Percentiles rank a stretch among this genome's conserved stretches.
phyloP scores from a whole-genome alignment of 2,888 invertebrate genomes.

The Euspilapteryx auroguttella region DNA sequence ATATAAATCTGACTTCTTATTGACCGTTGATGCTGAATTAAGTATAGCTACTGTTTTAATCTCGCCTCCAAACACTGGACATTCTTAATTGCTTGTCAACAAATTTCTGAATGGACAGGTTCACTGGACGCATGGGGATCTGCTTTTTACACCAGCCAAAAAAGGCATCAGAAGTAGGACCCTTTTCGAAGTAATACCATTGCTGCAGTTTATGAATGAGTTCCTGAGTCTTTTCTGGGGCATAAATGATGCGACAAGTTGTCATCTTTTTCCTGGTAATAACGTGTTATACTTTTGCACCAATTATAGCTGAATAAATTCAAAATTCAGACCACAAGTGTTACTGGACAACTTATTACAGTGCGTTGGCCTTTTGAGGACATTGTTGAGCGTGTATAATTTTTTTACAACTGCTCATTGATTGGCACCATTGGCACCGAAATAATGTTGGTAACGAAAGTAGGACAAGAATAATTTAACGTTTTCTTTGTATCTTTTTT shows the following conservation, averaged over 20 bases:
- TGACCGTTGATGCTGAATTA: no score
- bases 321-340: constrained; percentile 7
- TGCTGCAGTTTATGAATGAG: no score
- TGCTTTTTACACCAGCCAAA: constrained; percentile 36
- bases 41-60: constrained; percentile 16
- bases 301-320: constrained; percentile 24
- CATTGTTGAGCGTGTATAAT: no score
- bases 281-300: constrained; percentile 15
- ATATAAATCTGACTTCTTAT: no score
- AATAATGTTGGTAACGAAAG: no score
- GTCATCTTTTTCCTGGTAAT: constrained; percentile 15
- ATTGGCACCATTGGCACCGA: no score
- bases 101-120: constrained; percentile 46
- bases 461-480: no score
- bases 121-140: constrained; percentile 29
- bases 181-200: constrained; percentile 14
- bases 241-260: constrained; percentile 15
- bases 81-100: constrained; percentile 50
- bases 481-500: no score
- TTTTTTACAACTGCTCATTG: no score
- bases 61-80: constrained; percentile 15
- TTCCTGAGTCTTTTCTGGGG: no score
- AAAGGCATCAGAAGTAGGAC: constrained; percentile 28
- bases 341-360: constrained; percentile 3
- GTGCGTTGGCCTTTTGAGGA: constrained; percentile 1